Base-by-base conservation (phyloP, 2,888 invertebrate species). In the Zygothrica quintamaculata region DNA sequence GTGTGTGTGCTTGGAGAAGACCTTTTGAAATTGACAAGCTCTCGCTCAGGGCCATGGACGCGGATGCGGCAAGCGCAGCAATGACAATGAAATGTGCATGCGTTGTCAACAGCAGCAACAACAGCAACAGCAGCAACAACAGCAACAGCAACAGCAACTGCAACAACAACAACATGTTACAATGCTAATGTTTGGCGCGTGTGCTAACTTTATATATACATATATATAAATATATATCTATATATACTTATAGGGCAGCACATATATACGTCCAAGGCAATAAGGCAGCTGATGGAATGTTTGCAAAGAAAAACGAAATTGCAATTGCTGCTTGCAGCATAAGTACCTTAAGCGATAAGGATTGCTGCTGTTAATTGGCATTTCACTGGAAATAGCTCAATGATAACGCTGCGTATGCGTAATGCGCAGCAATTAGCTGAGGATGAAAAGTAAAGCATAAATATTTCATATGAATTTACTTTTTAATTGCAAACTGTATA, bases 11-110 rank as follows among this genome's bases (percentile, higher is more conserved):
- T 22, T 36, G 22, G 16, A 42, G 43, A 60, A 37, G 61, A 61
- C 40, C 64, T 74, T 68, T 58, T 74, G 77, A 56, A 61, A 65
- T 77, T 79, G 73, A 73, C 85, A 82, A 75, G 77, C 74, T 74
- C 66, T 64, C 68, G 74, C 76, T 80, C 69, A 77, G 75, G 80
- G 80, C 59, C 74, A 79, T 50, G 68, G 58, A 51, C 69, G 64
- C 68, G 60, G 62, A 56, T 55, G 73, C 65, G 47, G 48, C 44
- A 56, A 13, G 9, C 33, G 37, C 18, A 12, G 7, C 13, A 11
- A 25, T 29, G 39, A 16, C 39, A 40, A 16, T 31, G 29, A 18
- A 39, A 31, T 36, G 16, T 52, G 50, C 9, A 29, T 50, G 25
- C 31, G 25, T 7, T 7, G 22, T 22, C 25, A 7, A 11, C 31